A percentile compares a stretch with the other conserved stretches of the same genome.
phyloP scores from a whole-genome alignment of 2,797 vertebrate genomes.

The Syngnathus rostellatus region DNA sequence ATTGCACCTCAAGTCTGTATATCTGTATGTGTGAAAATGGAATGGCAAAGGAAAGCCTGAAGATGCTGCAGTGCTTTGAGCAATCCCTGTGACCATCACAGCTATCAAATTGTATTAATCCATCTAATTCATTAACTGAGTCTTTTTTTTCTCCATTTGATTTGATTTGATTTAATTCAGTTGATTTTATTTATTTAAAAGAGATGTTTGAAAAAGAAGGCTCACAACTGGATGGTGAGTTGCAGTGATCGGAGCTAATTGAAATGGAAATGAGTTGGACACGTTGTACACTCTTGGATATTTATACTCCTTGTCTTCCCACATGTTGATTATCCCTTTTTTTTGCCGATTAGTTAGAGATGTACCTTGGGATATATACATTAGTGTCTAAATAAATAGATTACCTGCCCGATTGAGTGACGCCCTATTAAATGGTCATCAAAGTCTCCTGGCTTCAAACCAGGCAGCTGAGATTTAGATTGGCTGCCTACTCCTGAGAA shows the following conservation, averaged over 20 bases:
- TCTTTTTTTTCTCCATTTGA: conserved; percentile 2
- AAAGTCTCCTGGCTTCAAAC: conserved; percentile 51
- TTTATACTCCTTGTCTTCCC: conserved; percentile 26
- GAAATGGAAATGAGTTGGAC: conserved; percentile 39
- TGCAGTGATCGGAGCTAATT: conserved; percentile 34
- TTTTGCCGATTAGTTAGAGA: conserved; percentile 65
- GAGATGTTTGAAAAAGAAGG: conserved; percentile 17
- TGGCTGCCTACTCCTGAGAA: conserved; percentile 39
- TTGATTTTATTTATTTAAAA: neutral
- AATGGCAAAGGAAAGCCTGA: neutral
- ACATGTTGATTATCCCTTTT: conserved; percentile 31
- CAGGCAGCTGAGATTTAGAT: conserved; percentile 38
- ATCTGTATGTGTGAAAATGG: neutral
- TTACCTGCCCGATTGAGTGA: conserved; percentile 51
- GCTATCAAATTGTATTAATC: neutral
- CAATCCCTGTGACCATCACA: neutral
- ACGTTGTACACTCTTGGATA: conserved; percentile 22
- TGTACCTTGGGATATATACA: conserved; percentile 69
- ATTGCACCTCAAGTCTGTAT: neutral
- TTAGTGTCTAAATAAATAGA: conserved; percentile 71
- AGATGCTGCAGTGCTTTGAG: neutral
- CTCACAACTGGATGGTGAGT: conserved; percentile 12
- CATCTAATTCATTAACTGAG: neutral
- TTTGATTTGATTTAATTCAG: neutral
- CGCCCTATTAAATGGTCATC: conserved; percentile 63